Evolutionary conservation across 37 sponge, comb jelly and placozoan genomes (phyloP), one percentile per base, ranked within the genome.

Genomic region (Ephydatia muelleri): DNA sequence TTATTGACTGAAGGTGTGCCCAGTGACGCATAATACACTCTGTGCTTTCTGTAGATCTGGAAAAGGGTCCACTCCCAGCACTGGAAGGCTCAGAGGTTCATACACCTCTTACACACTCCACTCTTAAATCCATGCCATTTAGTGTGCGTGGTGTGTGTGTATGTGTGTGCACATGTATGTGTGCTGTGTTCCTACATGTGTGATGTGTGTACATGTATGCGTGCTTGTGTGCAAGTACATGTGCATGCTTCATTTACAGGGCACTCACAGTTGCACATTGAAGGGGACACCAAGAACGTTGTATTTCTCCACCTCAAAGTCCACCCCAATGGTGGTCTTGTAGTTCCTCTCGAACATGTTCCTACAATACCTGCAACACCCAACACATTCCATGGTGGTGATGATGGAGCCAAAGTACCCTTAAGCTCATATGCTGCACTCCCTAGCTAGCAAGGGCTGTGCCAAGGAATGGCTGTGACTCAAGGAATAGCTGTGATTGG

Each of bases 251-350:
- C 6, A 43, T 43, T 43, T 43, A 6, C n/a, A n/a, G n/a, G n/a
- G n/a, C n/a, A 83, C 93, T 89, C 37, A 92, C 95, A 92, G 72
- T 78, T 92, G 95, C 83, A 95, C 49, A 35, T 76, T 70, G 75
- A 92, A 86, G 5, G 87, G 85, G 5, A 77, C 70, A 25, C 87
- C 87, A 2, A 90, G 82, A 25, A 92, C 86, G 5, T 73, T 57
- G 80, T 80, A 92, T 73, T 89, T 87, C 69, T 92, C 82, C 30
- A 89, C 85, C 39, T 89, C 90, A 85, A 92, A 95, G 74, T 92
- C 95, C 65, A 92, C 95, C 38, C 95, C 93, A 77, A 94, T 94
- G 26, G 94, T 94, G 6, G 88, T 83, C 75, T 94, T 94, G 82
- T 94, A 90, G 65, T 81, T 82, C 11, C 66, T 64, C 65, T 94